Percentiles rank a stretch among this genome's conserved stretches.
Conservation (phyloP, 1,140 invertebrate genomes). For the Danaus plexippus region DNA sequence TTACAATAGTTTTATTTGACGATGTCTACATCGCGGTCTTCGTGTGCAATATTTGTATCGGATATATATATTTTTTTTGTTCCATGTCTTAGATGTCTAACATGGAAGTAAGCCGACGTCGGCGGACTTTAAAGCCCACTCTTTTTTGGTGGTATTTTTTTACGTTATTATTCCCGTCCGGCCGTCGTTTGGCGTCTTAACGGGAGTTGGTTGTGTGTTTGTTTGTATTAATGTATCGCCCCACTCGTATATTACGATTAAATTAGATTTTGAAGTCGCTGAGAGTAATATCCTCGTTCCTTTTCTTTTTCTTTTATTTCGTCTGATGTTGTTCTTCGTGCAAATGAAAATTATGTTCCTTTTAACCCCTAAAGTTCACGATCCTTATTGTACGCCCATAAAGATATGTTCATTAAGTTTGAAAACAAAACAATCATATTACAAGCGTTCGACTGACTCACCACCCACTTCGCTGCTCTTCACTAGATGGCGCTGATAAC, state of each 20-base stretch:
- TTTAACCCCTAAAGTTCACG: no score
- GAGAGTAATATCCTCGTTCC: no score
- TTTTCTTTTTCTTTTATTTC: no score
- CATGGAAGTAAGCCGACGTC: constrained; percentile 51
- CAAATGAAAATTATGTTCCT: no score
- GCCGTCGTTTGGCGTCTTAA: constrained; percentile 13
- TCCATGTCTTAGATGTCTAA: constrained; percentile 51
- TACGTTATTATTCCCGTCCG: constrained; percentile 24
- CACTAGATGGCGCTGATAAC: constrained; percentile 35
- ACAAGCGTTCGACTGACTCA: no score
- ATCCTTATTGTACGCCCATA: no score
- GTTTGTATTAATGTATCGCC: constrained; percentile 1
- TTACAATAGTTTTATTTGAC: constrained; percentile 53
- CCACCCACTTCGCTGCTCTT: constrained; percentile 22
- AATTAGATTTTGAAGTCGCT: constrained; percentile 3
- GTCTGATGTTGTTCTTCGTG: no score
- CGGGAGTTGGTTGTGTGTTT: constrained; percentile 8
- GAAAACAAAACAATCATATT: no score
- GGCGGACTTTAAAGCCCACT: constrained; percentile 29
- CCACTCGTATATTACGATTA: not conserved
- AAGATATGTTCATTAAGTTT: no score
- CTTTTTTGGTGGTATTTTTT: constrained; percentile 30
- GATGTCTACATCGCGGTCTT: constrained; percentile 25
- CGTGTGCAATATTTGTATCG: constrained; percentile 69
- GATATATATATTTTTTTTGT: constrained; percentile 46